Evolutionary conservation across 2,113 vertebrate genomes (phyloP).

Genomic region (Gorsachius goisagi): DNA sequence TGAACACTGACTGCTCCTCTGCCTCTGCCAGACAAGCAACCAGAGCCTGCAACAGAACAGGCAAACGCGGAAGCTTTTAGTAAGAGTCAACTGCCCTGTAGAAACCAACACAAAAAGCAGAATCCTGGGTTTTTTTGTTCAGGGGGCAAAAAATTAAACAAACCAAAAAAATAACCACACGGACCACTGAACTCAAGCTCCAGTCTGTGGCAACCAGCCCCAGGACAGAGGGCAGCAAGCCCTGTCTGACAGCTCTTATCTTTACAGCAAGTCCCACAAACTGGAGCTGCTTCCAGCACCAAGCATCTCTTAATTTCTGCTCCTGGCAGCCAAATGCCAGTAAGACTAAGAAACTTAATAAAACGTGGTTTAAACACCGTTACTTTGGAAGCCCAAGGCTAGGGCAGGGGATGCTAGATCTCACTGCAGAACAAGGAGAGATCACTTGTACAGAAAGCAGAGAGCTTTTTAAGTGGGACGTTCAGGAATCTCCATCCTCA

Average conservation of each 20-base stretch:
- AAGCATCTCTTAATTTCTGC: neutral
- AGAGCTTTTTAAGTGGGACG: neutral
- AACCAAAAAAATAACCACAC: neutral
- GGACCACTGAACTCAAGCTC: neutral
- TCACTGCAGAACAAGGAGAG: neutral
- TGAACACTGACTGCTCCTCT: constrained; percentile 42
- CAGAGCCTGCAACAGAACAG: constrained; percentile 54
- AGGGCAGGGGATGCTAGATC: neutral
- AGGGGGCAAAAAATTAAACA: neutral
- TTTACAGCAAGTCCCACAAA: neutral
- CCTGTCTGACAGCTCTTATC: neutral
- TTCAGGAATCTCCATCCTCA: neutral
- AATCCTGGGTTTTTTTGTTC: neutral
- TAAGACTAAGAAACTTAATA: neutral
- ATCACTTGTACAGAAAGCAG: neutral
- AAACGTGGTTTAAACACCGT: neutral
- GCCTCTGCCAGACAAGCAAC: constrained; percentile 58
- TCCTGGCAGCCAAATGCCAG: neutral
- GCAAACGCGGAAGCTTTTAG: neutral
- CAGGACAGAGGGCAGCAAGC: neutral
- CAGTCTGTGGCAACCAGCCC: neutral
- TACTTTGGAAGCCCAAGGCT: neutral
- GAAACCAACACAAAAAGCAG: neutral
- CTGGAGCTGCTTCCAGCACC: neutral
- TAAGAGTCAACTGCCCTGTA: neutral